Evolutionary conservation across 2,113 vertebrate genomes (phyloP).

Genomic region (Tenrec ecaudatus): DNA sequence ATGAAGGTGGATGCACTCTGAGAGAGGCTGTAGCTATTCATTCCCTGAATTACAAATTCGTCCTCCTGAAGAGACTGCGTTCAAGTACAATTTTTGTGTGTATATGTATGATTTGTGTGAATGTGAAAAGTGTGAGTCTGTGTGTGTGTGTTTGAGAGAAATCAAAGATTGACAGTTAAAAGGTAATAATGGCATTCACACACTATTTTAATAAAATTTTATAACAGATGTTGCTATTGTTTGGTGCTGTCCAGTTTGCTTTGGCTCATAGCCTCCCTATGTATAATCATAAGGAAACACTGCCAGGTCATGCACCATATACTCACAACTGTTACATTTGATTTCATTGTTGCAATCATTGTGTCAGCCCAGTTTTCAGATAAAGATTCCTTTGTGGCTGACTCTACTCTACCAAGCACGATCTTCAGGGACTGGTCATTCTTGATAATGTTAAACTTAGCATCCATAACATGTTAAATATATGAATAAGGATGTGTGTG

Average conservation of each 20-base stretch:
- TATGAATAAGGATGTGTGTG: neutral
- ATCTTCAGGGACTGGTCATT: too few species aligned
- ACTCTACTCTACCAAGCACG: too few species aligned
- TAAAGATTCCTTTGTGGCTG: too few species aligned
- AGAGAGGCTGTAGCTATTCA: conserved; percentile 16
- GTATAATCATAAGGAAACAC: too few species aligned
- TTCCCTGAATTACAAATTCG: conserved; percentile 51
- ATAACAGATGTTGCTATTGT: neutral
- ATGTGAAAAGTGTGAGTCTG: too few species aligned
- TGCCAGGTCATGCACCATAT: too few species aligned
- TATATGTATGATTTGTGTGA: neutral
- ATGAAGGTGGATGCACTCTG: conserved; percentile 49
- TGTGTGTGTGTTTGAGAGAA: too few species aligned
- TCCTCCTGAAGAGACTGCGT: conserved; percentile 20
- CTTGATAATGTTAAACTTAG: conserved; percentile 25
- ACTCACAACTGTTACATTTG: too few species aligned
- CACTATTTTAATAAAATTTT: conserved; percentile 14
- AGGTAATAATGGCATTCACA: neutral
- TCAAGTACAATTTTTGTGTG: neutral
- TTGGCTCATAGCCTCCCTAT: too few species aligned
- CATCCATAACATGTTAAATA: neutral
- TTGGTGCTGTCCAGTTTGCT: too few species aligned
- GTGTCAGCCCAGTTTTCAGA: too few species aligned
- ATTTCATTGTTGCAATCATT: too few species aligned
- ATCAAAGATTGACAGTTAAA: conserved; percentile 21